These are phyloP conservation scores for Paracanthobrama guichenoti DNA, from an alignment of 2,113 vertebrate genomes.

Conservation along the genomic window DNA sequence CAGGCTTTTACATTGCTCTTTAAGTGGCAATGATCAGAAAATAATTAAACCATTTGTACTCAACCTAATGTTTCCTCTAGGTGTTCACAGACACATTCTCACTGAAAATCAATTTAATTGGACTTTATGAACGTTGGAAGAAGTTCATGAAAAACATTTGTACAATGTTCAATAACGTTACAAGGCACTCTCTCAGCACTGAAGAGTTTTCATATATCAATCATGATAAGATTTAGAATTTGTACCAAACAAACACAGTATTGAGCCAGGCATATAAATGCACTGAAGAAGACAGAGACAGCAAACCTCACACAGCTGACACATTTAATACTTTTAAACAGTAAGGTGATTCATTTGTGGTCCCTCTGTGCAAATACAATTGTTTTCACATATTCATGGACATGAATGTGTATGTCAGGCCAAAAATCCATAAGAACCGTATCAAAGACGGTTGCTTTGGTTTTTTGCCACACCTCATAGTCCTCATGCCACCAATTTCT, in stretches of 20 bases:
- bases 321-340: neutral
- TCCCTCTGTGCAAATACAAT: too few relatives aligned
- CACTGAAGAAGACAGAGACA: constrained; percentile 15
- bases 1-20: neutral
- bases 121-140: constrained; percentile 13
- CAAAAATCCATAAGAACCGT: neutral
- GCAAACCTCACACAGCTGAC: neutral
- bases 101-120: constrained; percentile 5
- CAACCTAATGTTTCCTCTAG: neutral
- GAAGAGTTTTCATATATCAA: constrained; percentile 9
- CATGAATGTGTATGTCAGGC: neutral
- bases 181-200: constrained; percentile 39
- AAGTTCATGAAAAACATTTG: constrained; percentile 35
- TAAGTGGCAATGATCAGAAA: constrained; percentile 15
- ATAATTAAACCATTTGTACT: constrained; percentile 2
- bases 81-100: constrained; percentile 27
- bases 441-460: neutral
- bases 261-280: neutral
- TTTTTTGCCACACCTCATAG: neutral
- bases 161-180: constrained; percentile 5
- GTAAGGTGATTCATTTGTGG: neutral
- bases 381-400: neutral
- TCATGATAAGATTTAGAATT: constrained; percentile 38
- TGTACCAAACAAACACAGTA: neutral
- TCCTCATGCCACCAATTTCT: neutral